Base-by-base conservation (phyloP, 2,113 vertebrate species). In the Oryzias curvinotus region DNA sequence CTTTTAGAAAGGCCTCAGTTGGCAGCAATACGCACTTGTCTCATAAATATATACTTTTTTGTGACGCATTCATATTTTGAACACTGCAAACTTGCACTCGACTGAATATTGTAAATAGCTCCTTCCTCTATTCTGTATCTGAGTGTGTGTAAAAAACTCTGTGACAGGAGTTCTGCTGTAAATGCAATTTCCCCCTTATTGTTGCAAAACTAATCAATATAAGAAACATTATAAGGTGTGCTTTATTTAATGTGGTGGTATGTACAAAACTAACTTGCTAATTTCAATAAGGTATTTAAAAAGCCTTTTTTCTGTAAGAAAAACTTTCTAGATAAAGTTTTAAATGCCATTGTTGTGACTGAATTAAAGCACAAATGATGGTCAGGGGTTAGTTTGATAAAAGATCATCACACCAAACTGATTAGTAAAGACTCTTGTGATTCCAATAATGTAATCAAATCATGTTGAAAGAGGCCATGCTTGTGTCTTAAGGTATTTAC, bases 401-500 rank as follows among this genome's bases (percentile, higher is more conserved):
- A 55, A 4, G 73, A 51, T 67, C 46, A 58, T 73, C 14, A 51
- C 45, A 56, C 49, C 60, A 68, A 73, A 42, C 25, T 1, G 55
- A 73, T 74, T 52, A 70, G 52, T 18, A 60, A 14, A 19, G 21
- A 65, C 64, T 18, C 85, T 73, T 82, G 75, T 87, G 83, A 83
- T 65, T 65, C 73, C 65, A 81, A 83, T 78, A 73, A 80, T 18
- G 2, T 80, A 81, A 86, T 84, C 15, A 59, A 65, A 82, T 85
- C 57, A 84, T 16, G 30, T 28, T 14, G 46, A 72, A 65, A 43
- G 43, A 71, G 45, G 26, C 4, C 7, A 54, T 57, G 49, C 53
- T 14, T 18, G 5, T 50, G 57, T 57, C 16, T 43, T 8, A 36
- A 12, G 30, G 10, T 36, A 10, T 36, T 18, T 58, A 14, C 18